These are phyloP conservation scores for Lithobates pipiens DNA, from an alignment of 2,797 vertebrate genomes.

Conservation along the genomic window DNA sequence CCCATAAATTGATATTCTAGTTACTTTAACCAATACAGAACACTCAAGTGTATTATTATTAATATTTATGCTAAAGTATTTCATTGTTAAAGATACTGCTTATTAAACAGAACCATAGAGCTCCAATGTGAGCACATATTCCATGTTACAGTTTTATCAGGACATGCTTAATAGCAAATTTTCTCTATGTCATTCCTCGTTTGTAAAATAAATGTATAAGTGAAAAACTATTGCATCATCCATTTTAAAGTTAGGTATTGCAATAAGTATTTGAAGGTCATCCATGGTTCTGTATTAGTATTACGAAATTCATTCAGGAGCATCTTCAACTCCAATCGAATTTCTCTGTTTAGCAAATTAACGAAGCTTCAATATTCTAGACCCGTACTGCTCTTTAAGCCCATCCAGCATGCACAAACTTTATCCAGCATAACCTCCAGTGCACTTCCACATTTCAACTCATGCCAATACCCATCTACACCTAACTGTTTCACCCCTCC, in stretches of 20 bases:
- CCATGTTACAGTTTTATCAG: neutral
- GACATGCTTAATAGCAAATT: neutral
- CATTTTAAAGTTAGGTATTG: neutral
- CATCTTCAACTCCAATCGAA: neutral
- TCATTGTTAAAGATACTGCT: slow-evolving; percentile 27
- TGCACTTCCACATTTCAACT: too few relatives aligned
- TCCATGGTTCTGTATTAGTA: neutral
- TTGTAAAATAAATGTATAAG: neutral
- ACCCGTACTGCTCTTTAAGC: too few relatives aligned
- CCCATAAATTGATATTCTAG: slow-evolving; percentile 27
- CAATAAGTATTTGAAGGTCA: slow-evolving; percentile 1
- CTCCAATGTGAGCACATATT: neutral
- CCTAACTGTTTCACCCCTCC: too few relatives aligned
- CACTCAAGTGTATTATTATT: slow-evolving; percentile 32
- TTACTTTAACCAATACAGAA: slow-evolving; percentile 29
- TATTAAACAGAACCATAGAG: slow-evolving; percentile 13
- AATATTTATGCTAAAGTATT: slow-evolving; percentile 21
- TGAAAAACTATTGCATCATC: slow-evolving; percentile 8
- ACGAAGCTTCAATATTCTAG: too few relatives aligned
- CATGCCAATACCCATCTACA: too few relatives aligned
- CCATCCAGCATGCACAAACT: too few relatives aligned
- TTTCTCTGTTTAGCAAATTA: too few relatives aligned
- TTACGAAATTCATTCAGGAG: neutral
- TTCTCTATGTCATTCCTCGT: neutral
- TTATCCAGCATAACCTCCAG: too few relatives aligned